Evolutionary conservation across 1,140 invertebrate genomes (phyloP), one percentile per base, ranked within the genome.

Genomic region (Eciton burchellii): DNA sequence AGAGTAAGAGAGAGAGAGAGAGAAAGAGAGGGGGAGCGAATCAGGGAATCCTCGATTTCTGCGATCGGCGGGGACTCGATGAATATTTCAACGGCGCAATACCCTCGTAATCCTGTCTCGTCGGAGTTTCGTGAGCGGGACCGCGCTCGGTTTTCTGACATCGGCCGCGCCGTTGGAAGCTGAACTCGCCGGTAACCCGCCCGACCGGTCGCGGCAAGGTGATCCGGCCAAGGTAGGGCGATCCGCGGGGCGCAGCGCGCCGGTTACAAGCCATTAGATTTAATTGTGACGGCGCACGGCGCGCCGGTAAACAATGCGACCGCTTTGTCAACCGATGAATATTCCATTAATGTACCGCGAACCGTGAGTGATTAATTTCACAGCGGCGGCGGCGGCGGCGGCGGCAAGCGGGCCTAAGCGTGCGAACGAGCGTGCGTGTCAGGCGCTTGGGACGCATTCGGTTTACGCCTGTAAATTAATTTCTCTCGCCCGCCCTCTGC

Each of bases 331-430:
- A 79, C 74, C 56, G 49, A 79, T 79, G 74, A 79, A 79, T 79
- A 79, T 79, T 79, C 63, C 63, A 79, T 79, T 79, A 74, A 74
- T 74, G 57, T 21, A 68, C 74, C 52, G 74, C 35, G 74, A 68
- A 79, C 63, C 52, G 35, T 35, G 65, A 68, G 49, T 79, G 74
- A 79, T 79, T 79, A 79, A 79, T 79, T 79, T 79, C 74, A 56
- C 74, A 79, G 52, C 74, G 26, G 14, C 16, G 35, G 35, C 35
- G 35, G n/a, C n/a, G n/a, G n/a, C n/a, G n/a, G n/a, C n/a, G n/a
- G n/a, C n/a, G n/a, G n/a, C n/a, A n/a, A n/a, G n/a, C 47, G 47
- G 47, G 47, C 49, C 74, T 68, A 79, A 79, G 63, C 54, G 63
- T 70, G 41, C 63, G 24, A 70, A 79, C 74, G 35, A 79, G 68